These are phyloP conservation scores for Phortica okadai DNA, from an alignment of 2,888 invertebrate species.

Conservation along the genomic window DNA sequence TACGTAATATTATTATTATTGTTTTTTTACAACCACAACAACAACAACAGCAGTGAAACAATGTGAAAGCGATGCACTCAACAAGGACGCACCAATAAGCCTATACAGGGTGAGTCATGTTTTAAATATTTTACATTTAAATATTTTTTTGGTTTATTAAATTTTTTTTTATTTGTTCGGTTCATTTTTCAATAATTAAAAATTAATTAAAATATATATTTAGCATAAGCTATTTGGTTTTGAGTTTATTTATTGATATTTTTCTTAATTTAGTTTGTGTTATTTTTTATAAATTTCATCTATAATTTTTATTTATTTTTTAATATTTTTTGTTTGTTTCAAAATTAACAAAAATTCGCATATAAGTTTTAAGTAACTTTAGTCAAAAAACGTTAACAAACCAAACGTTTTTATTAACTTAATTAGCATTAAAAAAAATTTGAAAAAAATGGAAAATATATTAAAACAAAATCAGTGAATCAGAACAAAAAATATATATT, in stretches of 20 bases:
- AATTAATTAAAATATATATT: background rate
- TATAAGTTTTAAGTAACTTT: slow-evolving; percentile 60
- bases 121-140: slow-evolving; percentile 26
- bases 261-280: slow-evolving; percentile 36
- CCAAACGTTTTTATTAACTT: slow-evolving; percentile 34
- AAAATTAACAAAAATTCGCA: slow-evolving; percentile 53
- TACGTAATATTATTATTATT: background rate
- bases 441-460: slow-evolving; percentile 39
- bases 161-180: slow-evolving; percentile 36
- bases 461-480: slow-evolving; percentile 43
- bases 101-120: slow-evolving; percentile 50
- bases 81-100: too few species aligned
- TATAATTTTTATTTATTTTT: slow-evolving; percentile 42
- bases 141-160: slow-evolving; percentile 48
- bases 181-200: background rate
- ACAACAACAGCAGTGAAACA: too few species aligned
- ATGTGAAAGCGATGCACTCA: too few species aligned
- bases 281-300: background rate
- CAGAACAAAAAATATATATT: slow-evolving; percentile 39
- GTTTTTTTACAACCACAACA: background rate
- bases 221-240: background rate
- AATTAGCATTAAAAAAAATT: slow-evolving; percentile 44
- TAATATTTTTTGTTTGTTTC: slow-evolving; percentile 43
- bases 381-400: slow-evolving; percentile 32
- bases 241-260: slow-evolving; percentile 10